A percentile compares a stretch with the other conserved stretches of the same genome.
These are phyloP conservation scores for Strigamia transsilvanica DNA, from an alignment of 2,888 invertebrate genomes.

Conservation along the genomic window DNA sequence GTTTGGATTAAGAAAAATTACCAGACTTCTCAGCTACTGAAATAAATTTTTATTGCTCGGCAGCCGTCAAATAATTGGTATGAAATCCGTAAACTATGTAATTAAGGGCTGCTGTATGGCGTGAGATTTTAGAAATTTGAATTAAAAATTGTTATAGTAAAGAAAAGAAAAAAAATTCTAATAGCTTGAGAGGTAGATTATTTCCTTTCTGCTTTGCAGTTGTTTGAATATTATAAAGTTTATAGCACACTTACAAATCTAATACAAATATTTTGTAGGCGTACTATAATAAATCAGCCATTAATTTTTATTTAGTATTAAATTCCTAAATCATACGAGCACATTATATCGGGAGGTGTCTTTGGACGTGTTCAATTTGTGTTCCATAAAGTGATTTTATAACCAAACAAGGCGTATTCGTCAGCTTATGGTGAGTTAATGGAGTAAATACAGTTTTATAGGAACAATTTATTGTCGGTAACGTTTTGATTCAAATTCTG, in stretches of 20 bases:
- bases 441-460: slow-evolving; percentile 40
- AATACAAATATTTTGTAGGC: slow-evolving; percentile 7
- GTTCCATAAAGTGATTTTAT: slow-evolving; percentile 32
- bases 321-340: slow-evolving; percentile 4
- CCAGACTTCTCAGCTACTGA: slow-evolving; percentile 23
- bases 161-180: neutral
- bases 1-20: slow-evolving; percentile 29
- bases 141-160: neutral
- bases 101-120: slow-evolving; percentile 5
- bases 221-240: neutral
- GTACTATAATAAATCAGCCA: slow-evolving; percentile 21
- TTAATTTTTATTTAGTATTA: slow-evolving; percentile 31
- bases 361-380: slow-evolving; percentile 38
- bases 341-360: neutral
- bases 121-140: slow-evolving; percentile 9
- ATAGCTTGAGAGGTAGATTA: neutral
- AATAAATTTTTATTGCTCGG: slow-evolving; percentile 26
- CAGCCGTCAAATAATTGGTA: slow-evolving; percentile 30
- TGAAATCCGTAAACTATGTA: neutral
- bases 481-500: slow-evolving; percentile 22
- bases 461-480: slow-evolving; percentile 22
- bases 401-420: slow-evolving; percentile 30
- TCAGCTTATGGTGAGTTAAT: slow-evolving; percentile 16
- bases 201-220: neutral
- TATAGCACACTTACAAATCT: neutral